Conservation (phyloP, 1,140 invertebrate genomes). For the Formica selysi region DNA sequence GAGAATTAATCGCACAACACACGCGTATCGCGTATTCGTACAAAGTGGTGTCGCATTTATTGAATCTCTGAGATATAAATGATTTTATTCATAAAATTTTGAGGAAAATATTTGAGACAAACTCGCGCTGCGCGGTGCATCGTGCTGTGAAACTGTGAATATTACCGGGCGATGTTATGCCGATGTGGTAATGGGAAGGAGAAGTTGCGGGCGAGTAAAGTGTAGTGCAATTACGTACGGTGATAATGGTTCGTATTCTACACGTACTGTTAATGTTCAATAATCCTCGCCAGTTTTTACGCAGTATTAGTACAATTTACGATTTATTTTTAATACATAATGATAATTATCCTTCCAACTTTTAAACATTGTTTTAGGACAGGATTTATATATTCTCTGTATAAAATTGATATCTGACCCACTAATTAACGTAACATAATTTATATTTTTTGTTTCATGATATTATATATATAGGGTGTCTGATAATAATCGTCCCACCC, state of each 20-base stretch:
- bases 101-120: background rate
- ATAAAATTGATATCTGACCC: background rate
- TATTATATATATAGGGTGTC: background rate
- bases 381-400: background rate
- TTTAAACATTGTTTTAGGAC: background rate
- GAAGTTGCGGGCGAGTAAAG: conserved; percentile 31
- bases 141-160: conserved; percentile 1
- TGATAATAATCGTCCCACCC: background rate
- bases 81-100: background rate
- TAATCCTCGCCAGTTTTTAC: background rate
- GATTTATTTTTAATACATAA: background rate
- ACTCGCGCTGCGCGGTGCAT: background rate
- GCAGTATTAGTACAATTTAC: background rate
- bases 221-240: conserved; percentile 40
- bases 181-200: conserved; percentile 36
- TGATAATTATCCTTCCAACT: background rate
- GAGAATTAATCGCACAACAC: background rate
- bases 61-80: no score
- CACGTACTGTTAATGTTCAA: conserved; percentile 3
- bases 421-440: background rate
- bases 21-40: background rate
- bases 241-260: conserved; percentile 56
- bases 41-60: no score
- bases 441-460: background rate
- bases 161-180: background rate